Percentiles rank a stretch among this genome's conserved stretches.
Conservation (phyloP, 2,797 vertebrate genomes). For the Sebastes kiyomatsui region DNA sequence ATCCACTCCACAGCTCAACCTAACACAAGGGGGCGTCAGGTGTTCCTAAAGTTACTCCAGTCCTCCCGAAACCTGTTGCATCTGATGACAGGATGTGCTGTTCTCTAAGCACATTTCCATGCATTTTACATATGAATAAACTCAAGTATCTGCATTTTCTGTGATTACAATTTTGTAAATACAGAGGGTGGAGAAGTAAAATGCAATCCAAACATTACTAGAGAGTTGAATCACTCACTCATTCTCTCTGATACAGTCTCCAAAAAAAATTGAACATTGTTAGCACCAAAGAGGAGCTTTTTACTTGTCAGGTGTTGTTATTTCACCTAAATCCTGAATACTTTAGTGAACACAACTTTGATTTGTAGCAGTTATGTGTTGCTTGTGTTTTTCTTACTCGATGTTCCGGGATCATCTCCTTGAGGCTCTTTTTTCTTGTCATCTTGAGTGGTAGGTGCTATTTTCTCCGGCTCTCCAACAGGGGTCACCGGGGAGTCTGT, state of each 20-base stretch:
- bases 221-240: not conserved
- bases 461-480: not conserved
- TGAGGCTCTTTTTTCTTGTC: fast-evolving
- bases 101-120: not conserved
- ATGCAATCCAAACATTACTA: not conserved
- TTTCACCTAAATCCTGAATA: not conserved
- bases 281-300: not conserved
- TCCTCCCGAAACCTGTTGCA: constrained; percentile 56
- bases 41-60: constrained; percentile 47
- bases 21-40: constrained; percentile 75
- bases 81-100: not conserved
- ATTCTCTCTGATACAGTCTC: not conserved
- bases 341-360: not conserved
- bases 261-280: not conserved
- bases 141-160: not conserved
- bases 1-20: constrained; percentile 1
- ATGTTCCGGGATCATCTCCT: fast-evolving
- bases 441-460: not conserved
- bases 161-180: not conserved
- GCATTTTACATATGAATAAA: not conserved
- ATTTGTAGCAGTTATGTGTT: not conserved
- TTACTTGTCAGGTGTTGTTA: not conserved
- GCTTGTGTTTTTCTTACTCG: constrained; percentile 36
- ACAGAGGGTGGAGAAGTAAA: not conserved
- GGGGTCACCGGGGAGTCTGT: not conserved